Evolutionary conservation across 1,140 invertebrate species (phyloP).

Genomic region (Meloidogyne hapla): DNA sequence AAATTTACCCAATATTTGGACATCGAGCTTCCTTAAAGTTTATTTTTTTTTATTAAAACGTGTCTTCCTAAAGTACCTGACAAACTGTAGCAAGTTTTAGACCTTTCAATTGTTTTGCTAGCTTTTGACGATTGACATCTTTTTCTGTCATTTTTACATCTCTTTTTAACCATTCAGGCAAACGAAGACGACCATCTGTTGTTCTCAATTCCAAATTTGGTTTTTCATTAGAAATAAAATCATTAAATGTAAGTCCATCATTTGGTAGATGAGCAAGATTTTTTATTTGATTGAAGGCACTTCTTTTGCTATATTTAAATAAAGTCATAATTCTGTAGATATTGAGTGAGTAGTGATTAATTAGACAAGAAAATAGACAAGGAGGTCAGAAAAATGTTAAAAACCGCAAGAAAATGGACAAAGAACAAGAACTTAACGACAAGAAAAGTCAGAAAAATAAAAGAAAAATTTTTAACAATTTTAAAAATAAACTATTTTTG

Average conservation of each 20-base stretch:
- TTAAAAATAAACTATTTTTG: no score
- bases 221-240: constrained; percentile 18
- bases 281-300: neutral
- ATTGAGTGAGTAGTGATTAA: no score
- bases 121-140: constrained; percentile 71
- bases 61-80: constrained; percentile 70
- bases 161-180: constrained; percentile 95
- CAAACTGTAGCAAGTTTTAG: constrained; percentile 94
- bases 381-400: no score
- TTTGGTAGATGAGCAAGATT: neutral
- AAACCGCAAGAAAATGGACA: no score
- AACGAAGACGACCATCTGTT: constrained; percentile 65
- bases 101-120: constrained; percentile 82
- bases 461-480: no score
- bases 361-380: no score
- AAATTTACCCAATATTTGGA: constrained; percentile 85
- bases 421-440: no score
- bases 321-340: neutral
- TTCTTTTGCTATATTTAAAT: neutral
- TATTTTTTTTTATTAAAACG: no score
- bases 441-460: neutral
- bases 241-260: constrained; percentile 29
- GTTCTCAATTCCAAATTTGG: constrained; percentile 29
- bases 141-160: constrained; percentile 81
- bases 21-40: constrained; percentile 80